Conservation (phyloP, 2,888 invertebrate genomes). For the Heliconius ismenius region DNA sequence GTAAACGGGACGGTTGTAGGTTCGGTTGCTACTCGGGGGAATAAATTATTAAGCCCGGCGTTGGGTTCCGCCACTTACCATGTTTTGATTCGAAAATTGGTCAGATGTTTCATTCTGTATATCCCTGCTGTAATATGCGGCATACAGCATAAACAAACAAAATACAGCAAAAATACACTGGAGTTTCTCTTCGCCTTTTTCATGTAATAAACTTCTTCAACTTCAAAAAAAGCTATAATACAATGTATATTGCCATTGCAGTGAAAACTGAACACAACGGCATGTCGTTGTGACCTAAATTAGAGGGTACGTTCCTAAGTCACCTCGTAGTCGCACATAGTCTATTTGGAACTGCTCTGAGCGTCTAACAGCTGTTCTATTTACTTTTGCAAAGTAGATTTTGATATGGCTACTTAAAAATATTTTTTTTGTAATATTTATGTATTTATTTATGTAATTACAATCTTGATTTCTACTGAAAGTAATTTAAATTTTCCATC, state of each 20-base stretch:
- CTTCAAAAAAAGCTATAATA: not conserved
- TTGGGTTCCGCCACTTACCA: not conserved
- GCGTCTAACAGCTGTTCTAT: conserved; percentile 4
- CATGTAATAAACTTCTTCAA: no score
- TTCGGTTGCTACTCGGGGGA: no score
- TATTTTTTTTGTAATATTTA: not conserved
- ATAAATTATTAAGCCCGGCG: no score
- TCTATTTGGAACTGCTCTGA: conserved; percentile 7
- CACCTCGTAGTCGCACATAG: conserved; percentile 3
- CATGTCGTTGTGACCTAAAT: conserved; percentile 19
- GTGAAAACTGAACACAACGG: not conserved
- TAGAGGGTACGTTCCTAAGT: conserved; percentile 22
- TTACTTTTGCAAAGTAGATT: conserved; percentile 8
- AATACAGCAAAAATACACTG: no score
- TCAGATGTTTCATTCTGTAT: not conserved
- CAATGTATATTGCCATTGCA: conserved; percentile 3
- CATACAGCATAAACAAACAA: no score
- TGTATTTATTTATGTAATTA: not conserved
- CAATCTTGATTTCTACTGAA: not conserved
- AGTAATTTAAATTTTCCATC: no score
- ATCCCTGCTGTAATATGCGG: no score
- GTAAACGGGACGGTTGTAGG: no score
- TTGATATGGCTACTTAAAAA: not conserved
- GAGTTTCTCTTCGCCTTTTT: no score
- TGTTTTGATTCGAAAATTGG: not conserved